A percentile compares a stretch with the other conserved stretches of the same genome.
phyloP scores from a whole-genome alignment of 2,797 vertebrate species.

The Tolypeutes matacus region DNA sequence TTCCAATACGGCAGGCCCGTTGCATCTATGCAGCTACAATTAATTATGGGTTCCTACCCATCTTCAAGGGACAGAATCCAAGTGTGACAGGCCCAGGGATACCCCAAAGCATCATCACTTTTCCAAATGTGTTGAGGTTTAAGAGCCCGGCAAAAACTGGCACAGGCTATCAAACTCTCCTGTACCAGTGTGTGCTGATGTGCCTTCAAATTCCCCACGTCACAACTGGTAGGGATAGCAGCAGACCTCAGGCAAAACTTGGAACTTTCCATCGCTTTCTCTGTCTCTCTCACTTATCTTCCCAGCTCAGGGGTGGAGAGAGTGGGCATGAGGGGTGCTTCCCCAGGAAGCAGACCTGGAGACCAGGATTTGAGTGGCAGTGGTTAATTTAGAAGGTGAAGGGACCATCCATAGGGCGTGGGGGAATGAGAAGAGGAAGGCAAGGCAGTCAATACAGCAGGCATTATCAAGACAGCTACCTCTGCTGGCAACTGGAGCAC shows the following conservation, averaged over 20 bases:
- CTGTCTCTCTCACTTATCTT: conserved; percentile 2
- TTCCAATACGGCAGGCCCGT: background rate
- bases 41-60: background rate
- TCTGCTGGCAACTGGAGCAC: too few species aligned
- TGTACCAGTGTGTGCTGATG: background rate
- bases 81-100: background rate
- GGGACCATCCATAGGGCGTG: background rate
- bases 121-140: background rate
- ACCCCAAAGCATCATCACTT: background rate
- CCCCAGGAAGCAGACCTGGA: background rate
- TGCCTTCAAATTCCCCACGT: background rate
- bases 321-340: background rate
- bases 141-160: background rate
- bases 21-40: conserved; percentile 31
- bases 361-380: background rate
- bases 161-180: background rate
- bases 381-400: background rate
- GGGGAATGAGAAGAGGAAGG: background rate
- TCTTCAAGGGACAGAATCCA: background rate
- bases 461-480: background rate
- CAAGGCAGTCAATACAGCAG: background rate
- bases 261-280: background rate
- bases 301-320: background rate
- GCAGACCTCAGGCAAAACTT: background rate
- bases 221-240: background rate